Evolutionary conservation across 2,797 vertebrate genomes (phyloP).

Genomic region (Momotus momota): DNA sequence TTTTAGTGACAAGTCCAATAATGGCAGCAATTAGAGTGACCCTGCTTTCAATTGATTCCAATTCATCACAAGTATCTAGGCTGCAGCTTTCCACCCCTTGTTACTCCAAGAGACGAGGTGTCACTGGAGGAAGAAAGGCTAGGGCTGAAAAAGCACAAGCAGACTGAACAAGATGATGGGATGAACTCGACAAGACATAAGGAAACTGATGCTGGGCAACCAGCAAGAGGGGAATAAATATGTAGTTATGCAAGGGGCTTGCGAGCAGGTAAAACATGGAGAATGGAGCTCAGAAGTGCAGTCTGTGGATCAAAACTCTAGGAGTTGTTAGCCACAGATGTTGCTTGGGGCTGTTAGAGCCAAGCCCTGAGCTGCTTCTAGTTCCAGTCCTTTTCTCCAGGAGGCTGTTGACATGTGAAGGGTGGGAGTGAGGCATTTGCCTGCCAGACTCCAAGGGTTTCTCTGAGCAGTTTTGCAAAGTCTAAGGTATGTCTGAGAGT

Average conservation of each 20-base stretch:
- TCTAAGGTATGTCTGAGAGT: too few species aligned
- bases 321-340: background rate
- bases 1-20: background rate
- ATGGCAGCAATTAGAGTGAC: background rate
- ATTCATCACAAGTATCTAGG: background rate
- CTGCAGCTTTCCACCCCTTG: background rate
- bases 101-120: background rate
- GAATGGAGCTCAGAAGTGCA: background rate
- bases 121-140: background rate
- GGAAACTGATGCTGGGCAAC: background rate
- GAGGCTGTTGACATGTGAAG: background rate
- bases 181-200: background rate
- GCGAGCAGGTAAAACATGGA: background rate
- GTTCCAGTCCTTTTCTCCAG: background rate
- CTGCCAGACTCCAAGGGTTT: too few species aligned
- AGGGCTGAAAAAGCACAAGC: background rate
- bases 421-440: too few species aligned
- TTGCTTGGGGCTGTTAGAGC: background rate
- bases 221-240: background rate
- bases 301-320: background rate
- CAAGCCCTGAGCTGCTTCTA: background rate
- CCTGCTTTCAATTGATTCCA: background rate
- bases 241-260: background rate
- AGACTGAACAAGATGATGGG: background rate
- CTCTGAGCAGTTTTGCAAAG: too few species aligned